phyloP scores from a whole-genome alignment of 2,113 vertebrate species.

The Perca flavescens region DNA sequence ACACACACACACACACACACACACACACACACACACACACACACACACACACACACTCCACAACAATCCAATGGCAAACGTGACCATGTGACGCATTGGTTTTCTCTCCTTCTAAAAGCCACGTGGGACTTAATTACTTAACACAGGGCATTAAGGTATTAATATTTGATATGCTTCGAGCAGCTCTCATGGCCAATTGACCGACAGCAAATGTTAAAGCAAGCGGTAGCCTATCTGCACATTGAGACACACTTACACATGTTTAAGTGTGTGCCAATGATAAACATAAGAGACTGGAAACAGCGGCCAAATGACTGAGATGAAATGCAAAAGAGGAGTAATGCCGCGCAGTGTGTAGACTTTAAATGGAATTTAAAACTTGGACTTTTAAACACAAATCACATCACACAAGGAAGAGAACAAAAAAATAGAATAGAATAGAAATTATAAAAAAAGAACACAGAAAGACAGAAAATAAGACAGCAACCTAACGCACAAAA shows the following conservation, averaged over 20 bases:
- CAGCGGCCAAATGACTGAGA: constrained; percentile 63
- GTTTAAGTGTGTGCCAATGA: constrained; percentile 39
- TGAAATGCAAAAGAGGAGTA: not conserved
- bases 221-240: not conserved
- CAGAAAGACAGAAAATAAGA: too few species aligned
- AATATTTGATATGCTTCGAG: constrained; percentile 80
- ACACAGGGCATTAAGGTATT: constrained; percentile 76
- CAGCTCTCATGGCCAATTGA: constrained; percentile 74
- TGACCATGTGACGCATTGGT: constrained; percentile 67
- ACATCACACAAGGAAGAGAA: too few species aligned
- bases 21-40: too few species aligned
- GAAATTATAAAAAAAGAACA: too few species aligned
- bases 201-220: constrained; percentile 81
- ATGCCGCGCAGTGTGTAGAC: not conserved
- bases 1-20: too few species aligned
- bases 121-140: constrained; percentile 81
- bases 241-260: not conserved
- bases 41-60: not conserved
- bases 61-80: constrained; percentile 60
- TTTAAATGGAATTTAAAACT: not conserved
- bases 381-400: too few species aligned
- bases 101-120: constrained; percentile 66
- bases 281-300: constrained; percentile 8
- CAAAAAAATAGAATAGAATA: too few species aligned
- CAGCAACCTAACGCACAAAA: too few species aligned